A percentile compares a stretch with the other conserved stretches of the same genome.
Conservation (phyloP, 2,113 vertebrate genomes). For the Psittacara wagleri region DNA sequence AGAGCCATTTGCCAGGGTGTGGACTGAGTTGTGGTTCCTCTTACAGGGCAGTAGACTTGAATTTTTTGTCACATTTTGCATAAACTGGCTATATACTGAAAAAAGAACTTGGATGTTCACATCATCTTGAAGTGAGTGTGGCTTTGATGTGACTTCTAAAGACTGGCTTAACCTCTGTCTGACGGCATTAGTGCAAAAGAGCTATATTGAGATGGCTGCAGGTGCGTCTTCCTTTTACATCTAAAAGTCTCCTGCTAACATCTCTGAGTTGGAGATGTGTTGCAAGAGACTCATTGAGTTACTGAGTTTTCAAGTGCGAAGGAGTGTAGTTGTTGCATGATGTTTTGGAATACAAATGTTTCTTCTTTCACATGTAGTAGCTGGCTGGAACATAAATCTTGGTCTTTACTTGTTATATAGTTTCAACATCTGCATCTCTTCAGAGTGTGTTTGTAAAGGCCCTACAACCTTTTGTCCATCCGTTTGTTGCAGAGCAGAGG, state of each 20-base stretch:
- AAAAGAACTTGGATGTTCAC: neutral
- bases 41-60: neutral
- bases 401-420: neutral
- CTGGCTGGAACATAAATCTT: fast-evolving
- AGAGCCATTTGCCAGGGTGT: neutral
- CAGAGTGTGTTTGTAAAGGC: neutral
- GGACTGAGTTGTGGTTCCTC: neutral
- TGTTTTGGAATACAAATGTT: neutral
- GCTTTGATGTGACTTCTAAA: constrained; percentile 31
- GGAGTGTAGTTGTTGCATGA: neutral
- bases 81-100: neutral
- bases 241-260: neutral
- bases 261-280: neutral
- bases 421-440: neutral
- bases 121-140: neutral
- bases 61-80: neutral
- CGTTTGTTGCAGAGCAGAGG: neutral
- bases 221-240: neutral
- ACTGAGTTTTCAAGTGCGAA: neutral
- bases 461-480: neutral
- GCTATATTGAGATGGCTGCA: neutral
- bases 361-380: neutral
- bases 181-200: neutral
- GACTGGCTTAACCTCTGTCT: neutral
- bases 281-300: neutral